Evolutionary conservation across 1,140 invertebrate genomes (phyloP), one percentile per base, ranked within the genome.

Genomic region (Conus ventricosus): DNA sequence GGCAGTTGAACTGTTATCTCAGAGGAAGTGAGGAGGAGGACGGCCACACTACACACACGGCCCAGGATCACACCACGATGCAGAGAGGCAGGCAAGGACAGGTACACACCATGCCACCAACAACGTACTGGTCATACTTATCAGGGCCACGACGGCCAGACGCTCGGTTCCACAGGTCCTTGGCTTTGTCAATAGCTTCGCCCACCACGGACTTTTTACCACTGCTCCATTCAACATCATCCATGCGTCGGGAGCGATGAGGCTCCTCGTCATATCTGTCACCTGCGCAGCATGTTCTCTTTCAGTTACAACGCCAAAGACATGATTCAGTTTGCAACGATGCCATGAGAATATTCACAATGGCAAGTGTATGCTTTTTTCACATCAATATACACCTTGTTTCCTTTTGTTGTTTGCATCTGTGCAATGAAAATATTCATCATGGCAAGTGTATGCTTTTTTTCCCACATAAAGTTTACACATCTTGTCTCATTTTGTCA

Each of bases 161-260:
- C 11, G 92, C 92, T 82, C 91, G 89, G 81, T 94, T 93, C 93
- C 93, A 94, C 10, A 95, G 84, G 85, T 93, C 94, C 89, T 94
- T 95, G 13, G 95, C 95, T 91, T 95, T 95, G 87, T 93, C 94
- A 51, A 95, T 91, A n/a, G 94, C 95, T 88, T 94, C 94, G 51
- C 91, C 92, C 13, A 94, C 94, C 60, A 95, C 93, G 4, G 93
- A 94, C 88, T 94, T 94, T 94, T 92, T 93, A 7, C 94, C 93
- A 76, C 90, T 90, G 87, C 95, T 94, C 94, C 94, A 95, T 60
- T 96, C 94, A 87, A 95, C 93, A 53, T 96, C 95, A 87, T 95
- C 95, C 91, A 95, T 91, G 60, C 67, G 67, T 23, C 88, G 93
- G 63, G 91, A 82, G 10, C 67, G 67, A n/a, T 71, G 67, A n/a